phyloP scores from a whole-genome alignment of 2,888 invertebrate species.

The Agrotis clavis region DNA sequence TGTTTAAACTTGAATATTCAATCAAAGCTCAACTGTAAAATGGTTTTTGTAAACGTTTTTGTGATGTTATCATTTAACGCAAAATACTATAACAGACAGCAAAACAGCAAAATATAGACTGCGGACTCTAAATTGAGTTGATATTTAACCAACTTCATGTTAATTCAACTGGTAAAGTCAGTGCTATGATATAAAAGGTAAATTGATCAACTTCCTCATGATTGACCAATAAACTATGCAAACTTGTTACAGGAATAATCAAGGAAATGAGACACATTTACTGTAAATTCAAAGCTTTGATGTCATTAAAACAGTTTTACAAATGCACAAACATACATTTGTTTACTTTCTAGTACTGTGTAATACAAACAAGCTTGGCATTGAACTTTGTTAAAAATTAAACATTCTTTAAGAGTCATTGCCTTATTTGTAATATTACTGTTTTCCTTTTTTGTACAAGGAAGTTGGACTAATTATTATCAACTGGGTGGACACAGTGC shows the following conservation, averaged over 20 bases:
- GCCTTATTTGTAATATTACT: slow-evolving; percentile 18
- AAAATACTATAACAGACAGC: not conserved
- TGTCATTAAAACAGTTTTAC: slow-evolving; percentile 1
- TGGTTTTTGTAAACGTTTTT: too few species aligned
- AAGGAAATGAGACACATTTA: slow-evolving; percentile 1
- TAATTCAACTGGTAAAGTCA: not conserved
- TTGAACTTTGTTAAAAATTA: slow-evolving; percentile 37
- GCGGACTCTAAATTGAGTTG: not conserved
- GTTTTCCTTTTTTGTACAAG: slow-evolving; percentile 32
- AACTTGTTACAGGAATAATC: not conserved
- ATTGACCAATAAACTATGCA: not conserved
- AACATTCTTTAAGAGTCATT: slow-evolving; percentile 33
- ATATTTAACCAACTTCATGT: not conserved
- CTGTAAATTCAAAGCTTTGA: not conserved
- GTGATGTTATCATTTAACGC: not conserved
- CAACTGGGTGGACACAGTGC: slow-evolving; percentile 6
- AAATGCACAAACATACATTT: slow-evolving; percentile 15
- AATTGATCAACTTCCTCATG: slow-evolving; percentile 35
- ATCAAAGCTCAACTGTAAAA: too few species aligned
- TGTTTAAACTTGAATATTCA: too few species aligned
- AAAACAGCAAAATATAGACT: not conserved
- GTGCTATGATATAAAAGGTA: slow-evolving; percentile 2
- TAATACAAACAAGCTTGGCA: slow-evolving; percentile 32
- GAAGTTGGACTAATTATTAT: slow-evolving; percentile 35
- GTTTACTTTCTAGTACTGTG: slow-evolving; percentile 29